These are phyloP conservation scores for Drosophila kohkoa DNA, from an alignment of 1,140 invertebrate genomes.

Conservation along the genomic window DNA sequence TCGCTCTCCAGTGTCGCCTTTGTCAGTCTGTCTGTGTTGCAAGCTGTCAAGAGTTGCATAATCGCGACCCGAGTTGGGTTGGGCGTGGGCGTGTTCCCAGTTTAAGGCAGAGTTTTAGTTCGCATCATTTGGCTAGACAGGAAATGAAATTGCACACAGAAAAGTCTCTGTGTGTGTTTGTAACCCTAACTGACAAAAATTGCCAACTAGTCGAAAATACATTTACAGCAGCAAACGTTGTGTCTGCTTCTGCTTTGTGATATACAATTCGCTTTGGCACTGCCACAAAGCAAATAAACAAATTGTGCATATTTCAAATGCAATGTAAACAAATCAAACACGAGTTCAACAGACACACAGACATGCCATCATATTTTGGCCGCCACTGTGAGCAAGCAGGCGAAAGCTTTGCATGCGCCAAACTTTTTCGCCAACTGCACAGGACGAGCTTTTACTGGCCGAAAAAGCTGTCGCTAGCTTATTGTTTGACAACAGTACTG, in stretches of 20 bases:
- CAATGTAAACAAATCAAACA: slow-evolving; percentile 49
- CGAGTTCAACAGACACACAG: neutral
- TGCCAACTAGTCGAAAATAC: slow-evolving; percentile 36
- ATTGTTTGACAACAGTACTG: slow-evolving; percentile 22
- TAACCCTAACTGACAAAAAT: slow-evolving; percentile 10
- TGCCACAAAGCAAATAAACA: slow-evolving; percentile 44
- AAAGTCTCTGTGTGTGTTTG: neutral
- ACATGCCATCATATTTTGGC: slow-evolving; percentile 23
- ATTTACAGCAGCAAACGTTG: neutral
- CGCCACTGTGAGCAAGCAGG: slow-evolving; percentile 25
- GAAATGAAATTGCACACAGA: slow-evolving; percentile 60
- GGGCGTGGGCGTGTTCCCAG: neutral
- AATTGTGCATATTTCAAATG: slow-evolving; percentile 23
- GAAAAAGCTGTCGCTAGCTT: slow-evolving; percentile 12
- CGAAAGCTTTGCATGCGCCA: slow-evolving; percentile 21
- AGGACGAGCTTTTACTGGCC: slow-evolving; percentile 33
- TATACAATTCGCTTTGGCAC: slow-evolving; percentile 27
- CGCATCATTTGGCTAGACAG: slow-evolving; percentile 57
- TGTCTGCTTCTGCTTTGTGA: slow-evolving; percentile 25
- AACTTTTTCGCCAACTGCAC: slow-evolving; percentile 1
- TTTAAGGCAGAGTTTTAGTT: slow-evolving; percentile 1
- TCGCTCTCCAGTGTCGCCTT: slow-evolving; percentile 5
- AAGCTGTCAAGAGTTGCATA: slow-evolving; percentile 62
- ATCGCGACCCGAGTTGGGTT: slow-evolving; percentile 52
- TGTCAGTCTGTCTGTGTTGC: slow-evolving; percentile 4